Percentiles rank a stretch among this genome's conserved stretches.
Evolutionary conservation across 2,113 vertebrate genomes (phyloP).

Genomic region (Psophia crepitans): DNA sequence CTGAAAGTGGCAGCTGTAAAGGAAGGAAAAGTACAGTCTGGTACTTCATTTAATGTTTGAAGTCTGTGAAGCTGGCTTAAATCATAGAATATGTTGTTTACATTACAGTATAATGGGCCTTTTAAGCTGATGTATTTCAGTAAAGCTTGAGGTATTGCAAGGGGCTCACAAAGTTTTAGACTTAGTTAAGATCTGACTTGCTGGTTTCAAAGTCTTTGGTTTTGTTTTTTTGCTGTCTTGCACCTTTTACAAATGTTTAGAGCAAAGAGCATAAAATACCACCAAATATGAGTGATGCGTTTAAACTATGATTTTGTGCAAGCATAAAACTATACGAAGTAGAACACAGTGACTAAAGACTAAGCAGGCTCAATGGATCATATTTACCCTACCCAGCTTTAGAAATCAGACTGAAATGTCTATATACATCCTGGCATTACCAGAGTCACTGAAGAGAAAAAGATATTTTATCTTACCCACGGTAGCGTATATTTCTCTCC

Average conservation of each 20-base stretch:
- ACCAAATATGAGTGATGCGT: not conserved
- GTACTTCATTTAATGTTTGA: not conserved
- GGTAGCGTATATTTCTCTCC: not conserved
- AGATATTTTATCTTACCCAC: not conserved
- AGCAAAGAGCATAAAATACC: not conserved
- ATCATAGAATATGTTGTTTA: not conserved
- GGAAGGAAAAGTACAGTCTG: not conserved
- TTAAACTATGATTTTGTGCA: not conserved
- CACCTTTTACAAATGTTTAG: not conserved
- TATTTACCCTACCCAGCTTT: not conserved
- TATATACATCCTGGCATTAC: not conserved
- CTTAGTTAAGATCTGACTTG: not conserved
- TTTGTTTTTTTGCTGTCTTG: not conserved
- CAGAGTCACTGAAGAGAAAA: not conserved
- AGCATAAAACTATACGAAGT: not conserved
- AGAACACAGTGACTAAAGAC: not conserved
- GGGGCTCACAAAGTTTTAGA: not conserved
- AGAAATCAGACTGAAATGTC: not conserved
- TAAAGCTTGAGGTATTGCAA: not conserved
- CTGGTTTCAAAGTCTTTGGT: not conserved
- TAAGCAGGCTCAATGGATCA: not conserved
- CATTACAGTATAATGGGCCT: not conserved
- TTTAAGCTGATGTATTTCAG: not conserved
- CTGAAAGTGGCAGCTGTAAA: not conserved
- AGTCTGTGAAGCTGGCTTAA: not conserved